Evolutionary conservation across 2,888 invertebrate genomes (phyloP), one percentile per base, ranked within the genome.

Genomic region (Drosophila demipolita): DNA sequence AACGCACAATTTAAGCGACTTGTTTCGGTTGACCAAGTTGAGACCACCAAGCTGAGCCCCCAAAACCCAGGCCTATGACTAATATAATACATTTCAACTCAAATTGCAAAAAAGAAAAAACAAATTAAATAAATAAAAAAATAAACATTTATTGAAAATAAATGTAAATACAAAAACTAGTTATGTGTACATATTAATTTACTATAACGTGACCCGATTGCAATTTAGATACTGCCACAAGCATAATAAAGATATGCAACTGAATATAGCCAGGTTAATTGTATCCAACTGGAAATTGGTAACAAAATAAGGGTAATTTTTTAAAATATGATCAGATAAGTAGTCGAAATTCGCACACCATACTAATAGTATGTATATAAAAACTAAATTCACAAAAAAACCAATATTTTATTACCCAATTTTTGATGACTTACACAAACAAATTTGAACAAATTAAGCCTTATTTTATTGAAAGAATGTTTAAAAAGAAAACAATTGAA

Each of bases 21-120:
- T 62, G 87, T 73, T 87, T 78, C 49, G 80, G 65, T 80, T 66
- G 60, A 60, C 87, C 75, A 87, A 79, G 66, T 84, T 74, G 64
- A 69, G 38, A 35, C 33, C 53, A 35, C 33, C 53, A 35, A 38
- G 54, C 17, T 54, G 20, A 54, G 54, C 54, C 26, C 53, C 35
- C 38, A 49, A 33, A 33, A 38, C 53, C 4, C 69, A 50, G 58
- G 53, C 72, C 80, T 80, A 85, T 85, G 83, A 88, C 80, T 88
- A 88, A 83, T 86, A 75, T 54, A 32, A 59, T 59, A 53, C 62
- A 80, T 59, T 60, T 54, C 53, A 42, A 38, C 9, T 26, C 26
- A 11, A 57, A 48, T 36, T 53, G 29, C 54, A 26, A 61, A 49
- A 17, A 32, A 8, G 23, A 1, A 26, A 8, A 45, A 12, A n/a